Percentiles rank a stretch among this genome's conserved stretches.
Conservation (phyloP, 2,888 invertebrate species). For the Drosophila suboccidentalis region DNA sequence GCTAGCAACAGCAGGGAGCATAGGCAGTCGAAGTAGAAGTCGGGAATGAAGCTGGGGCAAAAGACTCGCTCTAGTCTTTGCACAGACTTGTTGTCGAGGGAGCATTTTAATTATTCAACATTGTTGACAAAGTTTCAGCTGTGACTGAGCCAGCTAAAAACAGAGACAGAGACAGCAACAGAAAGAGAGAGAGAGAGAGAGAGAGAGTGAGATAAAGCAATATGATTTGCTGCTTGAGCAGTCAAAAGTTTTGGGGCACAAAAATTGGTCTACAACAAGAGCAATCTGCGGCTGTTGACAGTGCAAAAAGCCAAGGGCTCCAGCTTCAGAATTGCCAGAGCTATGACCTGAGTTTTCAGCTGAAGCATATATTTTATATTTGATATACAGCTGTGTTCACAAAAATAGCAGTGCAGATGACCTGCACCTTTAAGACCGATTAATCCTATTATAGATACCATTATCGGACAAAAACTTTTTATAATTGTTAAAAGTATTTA, state of each 20-base stretch:
- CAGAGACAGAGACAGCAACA: background rate
- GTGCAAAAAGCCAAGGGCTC: constrained; percentile 31
- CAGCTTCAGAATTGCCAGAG: constrained; percentile 23
- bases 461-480: too few species aligned
- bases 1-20: constrained; percentile 32
- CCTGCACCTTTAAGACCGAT: too few species aligned
- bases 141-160: constrained; percentile 33
- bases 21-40: constrained; percentile 5
- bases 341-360: constrained; percentile 5
- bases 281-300: constrained; percentile 59
- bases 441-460: too few species aligned
- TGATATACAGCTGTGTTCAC: too few species aligned
- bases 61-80: constrained; percentile 55
- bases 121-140: constrained; percentile 83
- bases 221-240: constrained; percentile 79
- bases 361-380: too few species aligned
- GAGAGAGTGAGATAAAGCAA: constrained; percentile 44
- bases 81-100: constrained; percentile 77
- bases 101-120: constrained; percentile 84
- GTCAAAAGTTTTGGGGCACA: constrained; percentile 67
- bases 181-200: background rate
- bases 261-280: constrained; percentile 52
- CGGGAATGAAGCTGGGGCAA: constrained; percentile 22
- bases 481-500: too few species aligned
- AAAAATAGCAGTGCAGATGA: too few species aligned